Conservation (phyloP, 2,113 vertebrate genomes). For the Sander vitreus region DNA sequence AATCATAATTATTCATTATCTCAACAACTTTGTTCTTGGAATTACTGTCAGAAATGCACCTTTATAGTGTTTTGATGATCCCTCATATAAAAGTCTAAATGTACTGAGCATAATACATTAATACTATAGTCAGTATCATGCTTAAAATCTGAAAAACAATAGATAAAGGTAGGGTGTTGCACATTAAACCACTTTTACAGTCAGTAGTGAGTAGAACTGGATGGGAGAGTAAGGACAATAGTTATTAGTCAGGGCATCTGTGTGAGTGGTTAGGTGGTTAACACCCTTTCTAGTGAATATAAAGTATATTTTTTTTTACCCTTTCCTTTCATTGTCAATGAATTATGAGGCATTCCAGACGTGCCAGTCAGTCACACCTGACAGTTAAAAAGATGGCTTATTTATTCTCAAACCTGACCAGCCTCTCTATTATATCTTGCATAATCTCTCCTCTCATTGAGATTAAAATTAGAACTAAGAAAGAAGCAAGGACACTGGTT, state of each 20-base stretch:
- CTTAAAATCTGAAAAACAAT: conserved; percentile 30
- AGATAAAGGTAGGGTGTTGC: conserved; percentile 63
- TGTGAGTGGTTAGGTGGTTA: conserved; percentile 73
- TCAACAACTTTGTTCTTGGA: not conserved
- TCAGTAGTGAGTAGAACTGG: conserved; percentile 40
- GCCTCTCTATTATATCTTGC: conserved; percentile 33
- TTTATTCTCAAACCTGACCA: conserved; percentile 50
- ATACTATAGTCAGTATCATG: conserved; percentile 11
- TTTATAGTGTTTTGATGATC: conserved; percentile 8
- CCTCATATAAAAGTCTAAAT: not conserved
- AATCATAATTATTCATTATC: not conserved
- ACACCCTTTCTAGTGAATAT: conserved; percentile 63
- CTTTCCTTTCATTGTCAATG: conserved; percentile 63
- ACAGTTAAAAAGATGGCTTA: conserved; percentile 72
- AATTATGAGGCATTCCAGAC: conserved; percentile 61
- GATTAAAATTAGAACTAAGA: conserved; percentile 14
- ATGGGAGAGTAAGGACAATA: conserved; percentile 59
- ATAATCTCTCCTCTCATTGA: conserved; percentile 39
- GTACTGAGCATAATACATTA: not conserved
- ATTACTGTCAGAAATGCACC: not conserved
- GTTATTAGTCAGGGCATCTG: conserved; percentile 51
- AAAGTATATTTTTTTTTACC: conserved; percentile 58
- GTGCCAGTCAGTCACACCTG: conserved; percentile 69
- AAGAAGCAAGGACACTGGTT: conserved; percentile 21
- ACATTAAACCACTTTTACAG: conserved; percentile 74